Percentiles rank a stretch among this genome's conserved stretches.
Evolutionary conservation across 1,140 invertebrate genomes (phyloP).

Genomic region (Drosophila quadrilineata): DNA sequence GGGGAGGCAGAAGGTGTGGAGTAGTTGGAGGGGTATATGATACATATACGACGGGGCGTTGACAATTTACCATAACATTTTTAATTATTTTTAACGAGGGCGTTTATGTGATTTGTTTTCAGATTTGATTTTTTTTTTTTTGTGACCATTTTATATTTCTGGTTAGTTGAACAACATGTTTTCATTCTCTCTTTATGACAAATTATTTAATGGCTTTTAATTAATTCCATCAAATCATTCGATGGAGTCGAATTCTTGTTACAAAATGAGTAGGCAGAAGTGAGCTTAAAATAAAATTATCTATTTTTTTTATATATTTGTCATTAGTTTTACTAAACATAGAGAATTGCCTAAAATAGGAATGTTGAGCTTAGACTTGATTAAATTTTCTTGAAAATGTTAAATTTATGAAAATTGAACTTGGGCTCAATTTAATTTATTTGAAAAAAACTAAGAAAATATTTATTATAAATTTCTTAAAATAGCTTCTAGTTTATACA

Average conservation of each 20-base stretch:
- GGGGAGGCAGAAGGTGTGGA: neutral
- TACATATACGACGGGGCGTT: slow-evolving; percentile 54
- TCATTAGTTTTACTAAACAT: too few relatives aligned
- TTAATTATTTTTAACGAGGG: slow-evolving; percentile 78
- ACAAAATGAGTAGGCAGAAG: slow-evolving; percentile 80
- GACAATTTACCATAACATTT: slow-evolving; percentile 78
- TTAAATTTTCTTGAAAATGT: too few relatives aligned
- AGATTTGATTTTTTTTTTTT: slow-evolving; percentile 12
- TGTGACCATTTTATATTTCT: slow-evolving; percentile 11
- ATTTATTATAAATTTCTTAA: too few relatives aligned
- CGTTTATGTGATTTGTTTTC: slow-evolving; percentile 73
- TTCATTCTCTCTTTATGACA: slow-evolving; percentile 58
- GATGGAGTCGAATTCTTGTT: slow-evolving; percentile 35
- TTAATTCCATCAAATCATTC: slow-evolving; percentile 53
- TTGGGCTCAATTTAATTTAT: too few relatives aligned
- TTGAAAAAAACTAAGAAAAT: too few relatives aligned
- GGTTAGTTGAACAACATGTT: slow-evolving; percentile 31
- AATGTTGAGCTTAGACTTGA: too few relatives aligned
- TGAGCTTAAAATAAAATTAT: slow-evolving; percentile 18
- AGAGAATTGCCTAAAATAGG: too few relatives aligned
- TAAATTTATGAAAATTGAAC: too few relatives aligned
- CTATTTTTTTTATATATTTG: neutral
- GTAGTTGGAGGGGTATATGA: too few relatives aligned
- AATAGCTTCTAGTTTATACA: too few relatives aligned
- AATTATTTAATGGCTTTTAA: slow-evolving; percentile 75